phyloP scores from a whole-genome alignment of 2,113 vertebrate species.

The Scophthalmus maximus region DNA sequence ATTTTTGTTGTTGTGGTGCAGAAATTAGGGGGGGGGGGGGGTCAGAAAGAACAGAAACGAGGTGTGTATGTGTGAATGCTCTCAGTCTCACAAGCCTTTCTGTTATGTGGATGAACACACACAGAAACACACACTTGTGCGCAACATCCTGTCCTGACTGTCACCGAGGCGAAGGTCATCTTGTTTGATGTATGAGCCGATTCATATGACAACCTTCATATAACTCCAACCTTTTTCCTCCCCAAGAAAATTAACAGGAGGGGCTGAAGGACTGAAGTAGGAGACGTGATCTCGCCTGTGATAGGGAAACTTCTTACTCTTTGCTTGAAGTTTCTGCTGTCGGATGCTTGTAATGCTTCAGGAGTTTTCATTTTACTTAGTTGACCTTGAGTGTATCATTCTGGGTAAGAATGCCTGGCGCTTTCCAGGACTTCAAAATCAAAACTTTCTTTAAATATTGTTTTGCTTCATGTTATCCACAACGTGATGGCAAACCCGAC shows the following conservation, averaged over 20 bases:
- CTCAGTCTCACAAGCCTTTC: neutral
- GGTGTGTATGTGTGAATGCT: neutral
- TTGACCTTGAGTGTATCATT: no score
- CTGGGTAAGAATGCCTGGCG: no score
- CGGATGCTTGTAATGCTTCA: no score
- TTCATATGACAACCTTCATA: conserved; percentile 78
- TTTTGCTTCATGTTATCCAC: no score
- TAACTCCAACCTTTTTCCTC: conserved; percentile 73
- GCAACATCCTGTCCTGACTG: conserved; percentile 64
- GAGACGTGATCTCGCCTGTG: conserved; percentile 39
- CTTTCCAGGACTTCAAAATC: no score
- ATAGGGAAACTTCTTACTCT: conserved; percentile 7
- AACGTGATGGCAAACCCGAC: no score
- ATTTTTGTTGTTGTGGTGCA: neutral
- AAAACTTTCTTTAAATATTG: no score
- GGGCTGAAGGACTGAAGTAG: conserved; percentile 57
- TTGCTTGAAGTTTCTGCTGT: no score
- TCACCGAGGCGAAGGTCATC: conserved; percentile 77
- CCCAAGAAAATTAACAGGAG: conserved; percentile 72
- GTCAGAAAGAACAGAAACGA: neutral
- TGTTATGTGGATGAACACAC: conserved; percentile 4
- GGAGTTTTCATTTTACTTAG: no score
- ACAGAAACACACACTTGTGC: conserved; percentile 41
- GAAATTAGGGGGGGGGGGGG: neutral
- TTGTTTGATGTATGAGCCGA: conserved; percentile 71